A percentile compares a stretch with the other conserved stretches of the same genome.
phyloP scores from a whole-genome alignment of 2,888 invertebrate genomes.

The Agrotis puta region DNA sequence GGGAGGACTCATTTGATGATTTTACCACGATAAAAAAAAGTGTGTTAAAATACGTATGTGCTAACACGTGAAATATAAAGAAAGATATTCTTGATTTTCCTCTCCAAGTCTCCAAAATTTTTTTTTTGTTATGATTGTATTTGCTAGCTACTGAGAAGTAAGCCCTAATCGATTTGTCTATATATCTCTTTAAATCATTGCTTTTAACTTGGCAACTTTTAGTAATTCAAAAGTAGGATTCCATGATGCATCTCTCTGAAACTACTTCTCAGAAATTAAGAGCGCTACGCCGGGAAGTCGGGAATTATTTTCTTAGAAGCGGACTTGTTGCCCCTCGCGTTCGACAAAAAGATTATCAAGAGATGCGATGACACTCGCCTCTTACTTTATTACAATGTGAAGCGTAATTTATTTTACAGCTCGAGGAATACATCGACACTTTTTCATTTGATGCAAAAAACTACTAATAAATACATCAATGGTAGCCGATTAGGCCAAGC shows the following conservation, averaged over 20 bases:
- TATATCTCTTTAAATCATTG: slow-evolving; percentile 38
- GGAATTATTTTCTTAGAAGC: slow-evolving; percentile 79
- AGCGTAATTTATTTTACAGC: slow-evolving; percentile 57
- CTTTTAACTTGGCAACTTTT: slow-evolving; percentile 39
- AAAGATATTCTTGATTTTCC: neutral
- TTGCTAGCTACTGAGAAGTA: slow-evolving; percentile 12
- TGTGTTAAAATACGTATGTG: too few relatives aligned
- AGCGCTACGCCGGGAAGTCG: slow-evolving; percentile 77
- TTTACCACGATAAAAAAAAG: too few relatives aligned
- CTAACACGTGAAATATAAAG: neutral
- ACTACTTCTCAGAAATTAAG: slow-evolving; percentile 79
- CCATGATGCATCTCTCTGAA: slow-evolving; percentile 51
- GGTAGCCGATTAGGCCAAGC: slow-evolving; percentile 49
- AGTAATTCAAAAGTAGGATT: slow-evolving; percentile 42
- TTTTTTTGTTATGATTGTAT: neutral
- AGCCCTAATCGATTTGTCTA: slow-evolving; percentile 18
- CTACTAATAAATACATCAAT: slow-evolving; percentile 52
- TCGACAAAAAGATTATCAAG: slow-evolving; percentile 72
- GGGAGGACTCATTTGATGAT: too few relatives aligned
- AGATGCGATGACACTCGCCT: slow-evolving; percentile 66
- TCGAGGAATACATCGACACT: slow-evolving; percentile 38
- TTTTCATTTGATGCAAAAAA: slow-evolving; percentile 47
- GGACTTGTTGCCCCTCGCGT: slow-evolving; percentile 74
- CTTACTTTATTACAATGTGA: slow-evolving; percentile 55
- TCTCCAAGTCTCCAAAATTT: too few relatives aligned